Evolutionary conservation across 2,888 invertebrate species (phyloP), one percentile per base, ranked within the genome.

Genomic region (Keiferia lycopersicella): DNA sequence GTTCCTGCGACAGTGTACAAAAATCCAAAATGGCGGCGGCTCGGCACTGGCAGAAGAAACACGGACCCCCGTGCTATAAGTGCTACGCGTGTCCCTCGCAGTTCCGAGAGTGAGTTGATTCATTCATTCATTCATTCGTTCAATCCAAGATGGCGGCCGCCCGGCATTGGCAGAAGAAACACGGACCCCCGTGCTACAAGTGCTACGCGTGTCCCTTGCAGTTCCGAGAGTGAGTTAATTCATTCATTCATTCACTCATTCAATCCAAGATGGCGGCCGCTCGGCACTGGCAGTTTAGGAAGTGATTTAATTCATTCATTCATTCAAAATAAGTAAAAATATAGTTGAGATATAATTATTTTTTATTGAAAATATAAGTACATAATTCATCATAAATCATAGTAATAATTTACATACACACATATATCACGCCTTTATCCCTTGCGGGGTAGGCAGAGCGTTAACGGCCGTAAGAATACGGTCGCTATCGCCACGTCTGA

Each of bases 221-320:
- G 2, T 51, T 51, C 51, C 16, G 51, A 22, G 18, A 20, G 51
- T 51, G 22, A 51, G 14, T 14, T 34, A 34, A 4, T 30, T 30
- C 6, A 30, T 30, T n/a, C n/a, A n/a, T 30, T 30, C 30, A 30
- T 30, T 30, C 2, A 30, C 6, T 4, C 30, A 20, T 18, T 3
- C 10, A 50, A 6, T 10, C 50, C 2, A 18, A 11, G 20, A 18
- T 50, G 50, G 50, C 50, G 2, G 20, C 16, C 7, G 50, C 50
- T 0, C 50, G 50, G 7, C 50, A 50, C 8, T 50, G 50, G 50
- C 50, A 50, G 50, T n/a, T n/a, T n/a, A n/a, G n/a, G n/a, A n/a
- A n/a, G n/a, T n/a, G n/a, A n/a, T n/a, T n/a, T n/a, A n/a, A n/a
- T n/a, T n/a, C n/a, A n/a, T n/a, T n/a, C n/a, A n/a, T n/a, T n/a